Percentiles rank a stretch among this genome's conserved stretches.
phyloP scores from a whole-genome alignment of 2,797 vertebrate species.

The Lepilemur septentrionalis region DNA sequence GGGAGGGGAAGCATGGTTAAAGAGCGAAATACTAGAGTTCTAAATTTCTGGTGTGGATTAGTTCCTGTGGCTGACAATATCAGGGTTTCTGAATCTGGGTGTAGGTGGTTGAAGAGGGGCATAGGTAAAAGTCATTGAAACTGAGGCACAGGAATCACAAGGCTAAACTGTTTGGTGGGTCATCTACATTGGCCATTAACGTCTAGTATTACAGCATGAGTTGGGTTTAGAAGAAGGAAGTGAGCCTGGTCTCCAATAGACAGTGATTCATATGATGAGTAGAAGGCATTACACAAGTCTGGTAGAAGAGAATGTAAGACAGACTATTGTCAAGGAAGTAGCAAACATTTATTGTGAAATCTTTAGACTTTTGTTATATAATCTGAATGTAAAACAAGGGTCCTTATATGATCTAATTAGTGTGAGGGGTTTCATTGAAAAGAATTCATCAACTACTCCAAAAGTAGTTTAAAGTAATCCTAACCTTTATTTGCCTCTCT shows the following conservation, averaged over 20 bases:
- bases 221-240: neutral
- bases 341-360: neutral
- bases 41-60: neutral
- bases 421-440: neutral
- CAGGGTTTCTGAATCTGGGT: neutral
- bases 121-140: neutral
- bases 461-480: neutral
- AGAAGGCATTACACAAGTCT: neutral
- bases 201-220: neutral
- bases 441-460: neutral
- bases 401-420: neutral
- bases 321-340: neutral
- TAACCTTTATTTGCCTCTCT: neutral
- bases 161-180: neutral
- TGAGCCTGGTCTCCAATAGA: neutral
- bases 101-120: neutral
- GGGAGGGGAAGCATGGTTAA: neutral
- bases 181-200: neutral
- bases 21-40: neutral
- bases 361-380: neutral
- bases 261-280: neutral
- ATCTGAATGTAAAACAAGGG: neutral
- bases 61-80: neutral
- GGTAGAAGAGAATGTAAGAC: neutral
- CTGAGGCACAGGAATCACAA: neutral